phyloP scores from a whole-genome alignment of 2,888 invertebrate species.

The Cremastobaeus sp. region DNA sequence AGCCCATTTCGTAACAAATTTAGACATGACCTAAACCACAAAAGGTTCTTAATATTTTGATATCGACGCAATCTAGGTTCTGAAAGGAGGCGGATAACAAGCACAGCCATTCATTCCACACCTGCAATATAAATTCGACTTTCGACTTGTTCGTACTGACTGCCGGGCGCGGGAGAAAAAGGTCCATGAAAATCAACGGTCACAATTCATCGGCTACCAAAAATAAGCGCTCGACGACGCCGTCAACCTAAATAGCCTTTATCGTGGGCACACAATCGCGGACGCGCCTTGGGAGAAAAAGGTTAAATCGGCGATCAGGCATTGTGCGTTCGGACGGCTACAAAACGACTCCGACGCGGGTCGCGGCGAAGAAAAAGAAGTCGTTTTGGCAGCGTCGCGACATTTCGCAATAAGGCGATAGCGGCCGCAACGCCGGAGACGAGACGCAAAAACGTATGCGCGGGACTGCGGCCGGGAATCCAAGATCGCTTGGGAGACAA shows the following conservation, averaged over 20 bases:
- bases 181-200: slow-evolving; percentile 29
- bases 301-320: slow-evolving; percentile 8
- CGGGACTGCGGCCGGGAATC: slow-evolving; percentile 25
- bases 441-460: slow-evolving; percentile 37
- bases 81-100: too few relatives aligned
- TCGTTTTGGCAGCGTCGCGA: slow-evolving; percentile 35
- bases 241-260: slow-evolving; percentile 13
- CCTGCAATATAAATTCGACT: slow-evolving; percentile 37
- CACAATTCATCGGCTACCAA: slow-evolving; percentile 17
- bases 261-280: slow-evolving; percentile 6
- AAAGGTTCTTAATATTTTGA: too few relatives aligned
- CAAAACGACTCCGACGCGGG: slow-evolving; percentile 20
- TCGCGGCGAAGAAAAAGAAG: slow-evolving; percentile 19
- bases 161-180: slow-evolving; percentile 5
- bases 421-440: slow-evolving; percentile 27
- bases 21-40: too few relatives aligned
- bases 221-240: neutral
- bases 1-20: too few relatives aligned
- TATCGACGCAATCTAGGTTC: too few relatives aligned
- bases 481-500: slow-evolving; percentile 41
- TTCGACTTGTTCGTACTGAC: slow-evolving; percentile 17
- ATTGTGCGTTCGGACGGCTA: slow-evolving; percentile 30
- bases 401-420: slow-evolving; percentile 32
- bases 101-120: slow-evolving; percentile 12
- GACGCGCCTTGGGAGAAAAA: slow-evolving; percentile 2